Evolutionary conservation across 2,888 invertebrate species (phyloP).

Genomic region (Microctonus brassicae): DNA sequence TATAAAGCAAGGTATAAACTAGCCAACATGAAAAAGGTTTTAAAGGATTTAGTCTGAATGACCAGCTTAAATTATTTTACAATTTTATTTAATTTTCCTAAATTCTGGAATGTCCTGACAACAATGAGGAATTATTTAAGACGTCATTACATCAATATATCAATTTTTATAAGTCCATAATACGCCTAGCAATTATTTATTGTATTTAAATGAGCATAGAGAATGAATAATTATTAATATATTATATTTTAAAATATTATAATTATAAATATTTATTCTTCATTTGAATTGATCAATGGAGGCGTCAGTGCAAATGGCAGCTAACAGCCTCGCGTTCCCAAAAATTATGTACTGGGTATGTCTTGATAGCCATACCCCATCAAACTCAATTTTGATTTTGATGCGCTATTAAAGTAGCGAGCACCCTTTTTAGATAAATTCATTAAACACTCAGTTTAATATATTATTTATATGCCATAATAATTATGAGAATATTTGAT

Average conservation of each 20-base stretch:
- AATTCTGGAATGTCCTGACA: too few relatives aligned
- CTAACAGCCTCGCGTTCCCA: conserved; percentile 79
- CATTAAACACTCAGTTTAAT: background rate
- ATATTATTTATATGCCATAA: background rate
- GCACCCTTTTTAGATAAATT: conserved; percentile 63
- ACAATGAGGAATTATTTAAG: too few relatives aligned
- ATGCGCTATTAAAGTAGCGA: conserved; percentile 81
- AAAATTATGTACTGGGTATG: conserved; percentile 89
- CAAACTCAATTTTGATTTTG: conserved; percentile 68
- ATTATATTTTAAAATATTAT: background rate
- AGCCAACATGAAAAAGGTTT: too few relatives aligned
- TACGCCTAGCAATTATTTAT: too few relatives aligned
- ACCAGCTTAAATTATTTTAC: too few relatives aligned
- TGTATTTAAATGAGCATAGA: too few relatives aligned
- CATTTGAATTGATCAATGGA: conserved; percentile 56
- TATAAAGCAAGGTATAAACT: too few relatives aligned
- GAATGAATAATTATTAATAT: too few relatives aligned
- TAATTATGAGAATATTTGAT: background rate
- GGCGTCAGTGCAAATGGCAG: conserved; percentile 80
- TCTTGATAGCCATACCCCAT: conserved; percentile 89
- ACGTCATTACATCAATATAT: too few relatives aligned
- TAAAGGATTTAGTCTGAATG: too few relatives aligned
- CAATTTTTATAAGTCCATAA: too few relatives aligned
- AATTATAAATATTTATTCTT: background rate
- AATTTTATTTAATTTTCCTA: too few relatives aligned